phyloP scores from a whole-genome alignment of 2,113 vertebrate genomes.

The Bubo scandiacus region DNA sequence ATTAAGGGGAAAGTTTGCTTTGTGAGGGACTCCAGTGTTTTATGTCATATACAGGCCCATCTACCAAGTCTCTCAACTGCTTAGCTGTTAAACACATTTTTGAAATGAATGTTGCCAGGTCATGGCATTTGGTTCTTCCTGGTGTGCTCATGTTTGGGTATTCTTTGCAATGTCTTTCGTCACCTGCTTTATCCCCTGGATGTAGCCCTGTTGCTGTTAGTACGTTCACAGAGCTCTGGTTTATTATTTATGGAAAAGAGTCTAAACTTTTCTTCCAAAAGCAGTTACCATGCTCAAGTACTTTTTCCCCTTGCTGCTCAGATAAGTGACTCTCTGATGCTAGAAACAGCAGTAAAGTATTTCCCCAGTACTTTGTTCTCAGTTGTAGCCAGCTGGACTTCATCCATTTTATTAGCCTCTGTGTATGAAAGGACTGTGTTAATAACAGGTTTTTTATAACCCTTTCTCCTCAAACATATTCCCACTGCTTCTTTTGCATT shows the following conservation, averaged over 20 bases:
- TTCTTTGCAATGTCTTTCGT: not conserved
- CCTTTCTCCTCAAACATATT: not conserved
- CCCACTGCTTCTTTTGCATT: not conserved
- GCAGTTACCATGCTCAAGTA: not conserved
- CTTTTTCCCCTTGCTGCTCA: not conserved
- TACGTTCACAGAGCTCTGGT: not conserved
- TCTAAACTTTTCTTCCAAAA: constrained; percentile 2
- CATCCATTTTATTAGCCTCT: not conserved
- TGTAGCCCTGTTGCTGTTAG: not conserved
- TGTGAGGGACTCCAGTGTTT: not conserved
- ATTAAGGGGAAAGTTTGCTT: not conserved
- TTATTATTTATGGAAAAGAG: not conserved
- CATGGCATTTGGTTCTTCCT: not conserved
- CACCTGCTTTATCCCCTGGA: not conserved
- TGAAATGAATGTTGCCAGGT: not conserved
- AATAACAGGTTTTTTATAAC: not conserved
- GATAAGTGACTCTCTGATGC: not conserved
- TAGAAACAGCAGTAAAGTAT: not conserved
- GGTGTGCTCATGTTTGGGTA: not conserved
- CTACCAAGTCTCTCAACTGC: not conserved
- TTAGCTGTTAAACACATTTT: not conserved
- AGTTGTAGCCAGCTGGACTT: not conserved
- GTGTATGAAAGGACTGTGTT: not conserved
- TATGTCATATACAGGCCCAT: not conserved
- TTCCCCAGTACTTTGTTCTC: not conserved